Evolutionary conservation across 2,797 vertebrate genomes (phyloP), one percentile per base, ranked within the genome.

Genomic region (Micrastur ruficollis): DNA sequence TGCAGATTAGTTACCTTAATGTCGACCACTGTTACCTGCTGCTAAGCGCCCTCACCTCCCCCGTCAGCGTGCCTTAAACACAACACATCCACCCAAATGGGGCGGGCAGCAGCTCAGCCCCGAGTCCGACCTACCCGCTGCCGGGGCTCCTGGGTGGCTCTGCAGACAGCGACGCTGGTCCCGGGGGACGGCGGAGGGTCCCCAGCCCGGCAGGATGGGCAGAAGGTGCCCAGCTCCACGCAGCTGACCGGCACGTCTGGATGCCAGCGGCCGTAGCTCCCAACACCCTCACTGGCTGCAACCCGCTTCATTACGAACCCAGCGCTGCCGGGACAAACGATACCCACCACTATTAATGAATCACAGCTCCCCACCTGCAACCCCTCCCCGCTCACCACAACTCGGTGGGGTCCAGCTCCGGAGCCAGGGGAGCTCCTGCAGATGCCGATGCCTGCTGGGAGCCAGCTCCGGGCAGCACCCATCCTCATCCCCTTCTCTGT

Each of bases 21-120:
- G 1, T 6, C 11, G 49, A n/a, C 32, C 44, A 3, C n/a, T 7
- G 1, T 4, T 1, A 23, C 2, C 61, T 26, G 4, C 42, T 16
- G 40, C 47, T 8, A 3, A 19, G 38, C 55, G 11, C 23, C n/a
- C 13, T 32, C 22, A 3, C 23, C 12, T 12, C 29, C 3, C 52
- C 3, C 23, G 11, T n/a, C 27, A 7, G 14, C 2, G 1, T 2
- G 0, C 29, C 14, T 40, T 6, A 56, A 65, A 76, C 15, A 3
- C 9, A 1, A 5, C 14, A 3, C 34, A 3, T 2, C 31, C 81
- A 40, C 65, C 25, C 22, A 12, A 14, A 16, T 0, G 4, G 36
- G 5, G 17, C 2, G 6, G 52, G 8, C 2, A 1, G 1, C 1
- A 23, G 25, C 23, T 46, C 61, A 7, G 66, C 42, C 42, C 61